Conservation (phyloP, 35 echinoderm and acorn worm genomes). For the Lytechinus variegatus region DNA sequence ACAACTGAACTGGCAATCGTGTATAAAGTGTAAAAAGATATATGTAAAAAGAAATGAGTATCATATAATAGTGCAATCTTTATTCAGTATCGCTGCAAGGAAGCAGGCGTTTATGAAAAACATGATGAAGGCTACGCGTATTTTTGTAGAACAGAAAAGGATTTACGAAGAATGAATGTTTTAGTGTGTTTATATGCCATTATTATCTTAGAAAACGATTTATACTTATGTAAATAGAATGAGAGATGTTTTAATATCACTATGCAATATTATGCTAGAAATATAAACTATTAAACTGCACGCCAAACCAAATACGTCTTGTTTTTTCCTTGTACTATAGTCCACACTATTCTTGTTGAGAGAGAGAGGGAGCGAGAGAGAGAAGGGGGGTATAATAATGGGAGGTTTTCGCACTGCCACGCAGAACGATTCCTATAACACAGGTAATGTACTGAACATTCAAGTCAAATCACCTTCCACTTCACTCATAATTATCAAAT, state of each 20-base stretch:
- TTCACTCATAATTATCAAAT: too few relatives aligned
- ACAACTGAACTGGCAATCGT: not conserved
- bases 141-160: not conserved
- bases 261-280: slow-evolving; percentile 14
- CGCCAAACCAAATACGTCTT: not conserved
- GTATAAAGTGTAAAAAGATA: slow-evolving; percentile 1
- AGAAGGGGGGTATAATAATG: too few relatives aligned
- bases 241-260: not conserved
- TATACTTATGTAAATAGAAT: not conserved
- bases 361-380: too few relatives aligned
- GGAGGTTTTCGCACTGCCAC: too few relatives aligned
- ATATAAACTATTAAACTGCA: not conserved
- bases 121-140: not conserved
- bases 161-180: not conserved
- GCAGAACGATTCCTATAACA: too few relatives aligned
- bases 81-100: slow-evolving; percentile 17
- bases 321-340: too few relatives aligned
- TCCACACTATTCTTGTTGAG: too few relatives aligned
- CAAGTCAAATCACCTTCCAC: too few relatives aligned
- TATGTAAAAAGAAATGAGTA: not conserved
- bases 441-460: too few relatives aligned
- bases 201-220: not conserved
- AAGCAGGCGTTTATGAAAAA: not conserved
- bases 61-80: not conserved
- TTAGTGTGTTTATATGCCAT: not conserved